phyloP scores from a whole-genome alignment of 2,888 invertebrate species.

The Oscheius onirici region DNA sequence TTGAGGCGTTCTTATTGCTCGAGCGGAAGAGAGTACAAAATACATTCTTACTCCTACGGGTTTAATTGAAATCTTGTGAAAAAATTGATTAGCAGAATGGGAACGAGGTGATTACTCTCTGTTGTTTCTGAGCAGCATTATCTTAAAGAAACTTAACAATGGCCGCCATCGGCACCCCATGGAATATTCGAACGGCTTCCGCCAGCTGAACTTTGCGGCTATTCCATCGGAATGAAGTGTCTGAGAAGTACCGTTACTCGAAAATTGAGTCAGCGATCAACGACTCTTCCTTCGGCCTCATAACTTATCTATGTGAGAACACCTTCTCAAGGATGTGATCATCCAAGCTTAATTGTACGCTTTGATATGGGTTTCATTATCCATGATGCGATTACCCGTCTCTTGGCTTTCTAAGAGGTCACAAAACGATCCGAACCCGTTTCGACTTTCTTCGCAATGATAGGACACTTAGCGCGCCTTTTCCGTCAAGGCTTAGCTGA shows the following conservation, averaged over 20 bases:
- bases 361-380: background rate
- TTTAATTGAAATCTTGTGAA: background rate
- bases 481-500: constrained; percentile 10
- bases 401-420: constrained; percentile 8
- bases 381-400: background rate
- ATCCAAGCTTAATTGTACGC: background rate
- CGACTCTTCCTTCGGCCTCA: too few relatives aligned
- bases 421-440: constrained; percentile 9
- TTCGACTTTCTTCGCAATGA: background rate
- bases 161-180: constrained; percentile 26
- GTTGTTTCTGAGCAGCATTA: constrained; percentile 10
- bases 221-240: constrained; percentile 5
- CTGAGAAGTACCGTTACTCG: background rate
- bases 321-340: background rate
- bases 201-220: constrained; percentile 6
- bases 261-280: too few relatives aligned
- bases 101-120: background rate
- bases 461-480: constrained; percentile 13
- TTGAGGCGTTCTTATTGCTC: too few relatives aligned
- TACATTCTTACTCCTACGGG: too few relatives aligned
- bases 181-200: constrained; percentile 28
- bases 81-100: background rate
- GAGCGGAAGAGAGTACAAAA: too few relatives aligned
- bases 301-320: too few relatives aligned
- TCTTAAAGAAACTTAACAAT: constrained; percentile 23